Evolutionary conservation across 2,888 invertebrate species (phyloP), one percentile per base, ranked within the genome.

Genomic region (Selenia dentaria): DNA sequence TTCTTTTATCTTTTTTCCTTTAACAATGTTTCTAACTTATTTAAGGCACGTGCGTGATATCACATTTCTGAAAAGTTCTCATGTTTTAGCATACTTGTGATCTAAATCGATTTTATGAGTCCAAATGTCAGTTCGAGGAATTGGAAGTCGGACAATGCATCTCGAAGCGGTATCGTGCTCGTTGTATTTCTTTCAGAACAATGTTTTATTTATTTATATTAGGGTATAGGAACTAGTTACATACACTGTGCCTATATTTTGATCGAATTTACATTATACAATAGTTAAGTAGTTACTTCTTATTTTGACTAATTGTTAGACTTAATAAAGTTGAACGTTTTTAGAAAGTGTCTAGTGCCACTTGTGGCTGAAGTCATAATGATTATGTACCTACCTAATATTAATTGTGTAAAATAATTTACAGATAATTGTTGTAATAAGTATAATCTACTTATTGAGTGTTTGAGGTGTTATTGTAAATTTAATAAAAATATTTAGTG

Each of bases 361-460:
- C 82, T 64, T 59, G 59, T 58, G 74, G 74, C 71, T 73, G 42
- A 68, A 77, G 80, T 80, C 77, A 80, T 78, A 67, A 66, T 54
- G 41, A 54, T 51, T 42, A 20, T 33, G 48, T 48, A 49, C 48
- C 42, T 58, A 57, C 57, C 57, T 49, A 52, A 22, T 22, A 22
- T 22, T 24, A 16, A 36, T 54, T 43, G 51, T 52, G 46, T 54
- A 48, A 53, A 40, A 46, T 49, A 39, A 39, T 29, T 18, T 54
- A 55, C 46, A 44, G 42, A 51, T 51, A 48, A 68, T 75, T 77
- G 68, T 75, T 77, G 69, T 74, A 70, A 74, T 86, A 81, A 84
- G 85, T 85, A 85, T 84, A 83, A 70, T 70, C 69, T 76, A 84
- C 81, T 79, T 83, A 83, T 74, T 79, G 81, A 64, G 72, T 71